These are phyloP conservation scores for Temnothorax unifasciatus DNA, from an alignment of 2,888 invertebrate genomes.

Conservation along the genomic window DNA sequence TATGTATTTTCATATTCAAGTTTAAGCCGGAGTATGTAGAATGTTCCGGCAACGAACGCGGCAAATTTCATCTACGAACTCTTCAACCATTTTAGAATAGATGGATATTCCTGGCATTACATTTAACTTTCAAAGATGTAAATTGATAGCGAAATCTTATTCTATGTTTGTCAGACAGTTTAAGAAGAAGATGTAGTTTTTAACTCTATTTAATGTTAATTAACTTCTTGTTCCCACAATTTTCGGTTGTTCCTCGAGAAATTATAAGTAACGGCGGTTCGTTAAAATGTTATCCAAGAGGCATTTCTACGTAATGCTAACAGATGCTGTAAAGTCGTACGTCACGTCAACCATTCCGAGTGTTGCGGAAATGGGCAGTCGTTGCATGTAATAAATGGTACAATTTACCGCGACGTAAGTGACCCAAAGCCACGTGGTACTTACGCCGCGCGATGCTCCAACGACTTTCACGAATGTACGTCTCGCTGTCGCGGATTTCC, in stretches of 20 bases:
- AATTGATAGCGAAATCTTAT: not conserved
- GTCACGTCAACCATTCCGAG: constrained; percentile 29
- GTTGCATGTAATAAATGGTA: constrained; percentile 42
- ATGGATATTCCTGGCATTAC: not conserved
- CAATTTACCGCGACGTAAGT: constrained; percentile 47
- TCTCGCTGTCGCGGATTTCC: constrained; percentile 28
- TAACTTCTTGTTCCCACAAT: not conserved
- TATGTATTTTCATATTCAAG: constrained; percentile 38
- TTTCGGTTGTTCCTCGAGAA: not conserved
- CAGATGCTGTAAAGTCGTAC: constrained; percentile 28
- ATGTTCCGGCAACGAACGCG: constrained; percentile 14
- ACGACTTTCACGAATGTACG: not conserved
- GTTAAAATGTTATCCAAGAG: constrained; percentile 15
- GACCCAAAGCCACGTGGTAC: constrained; percentile 1
- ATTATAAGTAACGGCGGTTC: not conserved
- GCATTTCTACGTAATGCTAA: constrained; percentile 16
- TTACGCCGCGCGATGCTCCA: constrained; percentile 6
- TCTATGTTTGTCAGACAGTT: not conserved
- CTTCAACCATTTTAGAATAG: constrained; percentile 9
- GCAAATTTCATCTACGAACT: constrained; percentile 41
- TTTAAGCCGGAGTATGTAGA: constrained; percentile 25
- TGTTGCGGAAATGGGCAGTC: constrained; percentile 30
- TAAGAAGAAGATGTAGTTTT: not conserved
- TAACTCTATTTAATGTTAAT: constrained; percentile 1
- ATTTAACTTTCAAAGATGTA: constrained; percentile 1